A percentile compares a stretch with the other conserved stretches of the same genome.
Evolutionary conservation across 2,797 vertebrate species (phyloP).

Genomic region (Diglossa cyanea): DNA sequence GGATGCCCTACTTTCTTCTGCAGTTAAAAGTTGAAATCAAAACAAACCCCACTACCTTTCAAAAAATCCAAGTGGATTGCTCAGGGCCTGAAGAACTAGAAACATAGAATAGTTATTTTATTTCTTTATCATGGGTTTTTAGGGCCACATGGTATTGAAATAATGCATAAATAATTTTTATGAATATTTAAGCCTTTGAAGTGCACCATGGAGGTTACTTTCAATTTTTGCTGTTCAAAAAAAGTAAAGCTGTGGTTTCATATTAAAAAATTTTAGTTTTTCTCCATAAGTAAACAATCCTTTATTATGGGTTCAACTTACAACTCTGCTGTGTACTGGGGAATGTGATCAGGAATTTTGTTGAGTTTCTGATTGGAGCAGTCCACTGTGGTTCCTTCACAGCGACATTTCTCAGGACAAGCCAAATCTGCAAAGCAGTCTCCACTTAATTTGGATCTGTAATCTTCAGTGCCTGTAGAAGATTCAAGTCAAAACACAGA

Average conservation of each 20-base stretch:
- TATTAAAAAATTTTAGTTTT: neutral
- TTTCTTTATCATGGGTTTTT: neutral
- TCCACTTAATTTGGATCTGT: slow-evolving; percentile 93
- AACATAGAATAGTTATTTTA: neutral
- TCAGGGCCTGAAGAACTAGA: neutral
- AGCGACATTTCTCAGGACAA: slow-evolving; percentile 96
- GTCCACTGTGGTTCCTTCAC: slow-evolving; percentile 95
- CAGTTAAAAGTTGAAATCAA: neutral
- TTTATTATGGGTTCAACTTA: slow-evolving; percentile 76
- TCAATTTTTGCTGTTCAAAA: neutral
- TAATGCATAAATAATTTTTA: neutral
- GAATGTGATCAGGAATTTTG: slow-evolving; percentile 95
- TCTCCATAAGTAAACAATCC: neutral
- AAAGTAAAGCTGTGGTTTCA: neutral
- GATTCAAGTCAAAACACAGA: slow-evolving; percentile 70
- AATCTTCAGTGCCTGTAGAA: slow-evolving; percentile 93
- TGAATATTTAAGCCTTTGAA: neutral
- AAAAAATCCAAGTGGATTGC: neutral
- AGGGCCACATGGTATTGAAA: neutral
- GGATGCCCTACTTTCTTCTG: neutral
- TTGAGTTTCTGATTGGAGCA: slow-evolving; percentile 97
- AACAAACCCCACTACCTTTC: neutral
- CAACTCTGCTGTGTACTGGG: slow-evolving; percentile 96
- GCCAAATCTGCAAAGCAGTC: slow-evolving; percentile 97
- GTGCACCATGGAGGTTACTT: neutral